Evolutionary conservation across 2,113 vertebrate species (phyloP).

Genomic region (Pleuronectes platessa): DNA sequence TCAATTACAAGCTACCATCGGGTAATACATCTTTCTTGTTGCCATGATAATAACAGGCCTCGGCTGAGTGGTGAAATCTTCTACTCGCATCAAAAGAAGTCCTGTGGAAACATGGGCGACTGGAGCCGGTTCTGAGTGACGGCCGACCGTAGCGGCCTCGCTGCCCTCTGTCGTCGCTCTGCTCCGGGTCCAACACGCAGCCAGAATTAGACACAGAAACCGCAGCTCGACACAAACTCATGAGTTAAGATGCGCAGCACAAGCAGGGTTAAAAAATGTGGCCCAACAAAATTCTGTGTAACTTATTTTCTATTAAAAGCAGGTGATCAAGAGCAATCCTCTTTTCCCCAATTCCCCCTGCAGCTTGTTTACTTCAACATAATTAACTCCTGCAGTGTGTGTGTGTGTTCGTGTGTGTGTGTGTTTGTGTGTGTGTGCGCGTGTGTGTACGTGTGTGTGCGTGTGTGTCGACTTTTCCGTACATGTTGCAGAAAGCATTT

Average conservation of each 20-base stretch:
- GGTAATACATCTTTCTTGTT: slow-evolving; percentile 60
- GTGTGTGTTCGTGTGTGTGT: background rate
- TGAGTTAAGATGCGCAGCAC: background rate
- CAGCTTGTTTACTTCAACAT: background rate
- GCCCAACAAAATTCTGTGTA: background rate
- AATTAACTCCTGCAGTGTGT: background rate
- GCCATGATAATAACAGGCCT: slow-evolving; percentile 70
- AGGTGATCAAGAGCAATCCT: background rate
- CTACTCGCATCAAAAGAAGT: slow-evolving; percentile 69
- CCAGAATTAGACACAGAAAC: slow-evolving; percentile 49
- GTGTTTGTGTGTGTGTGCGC: background rate
- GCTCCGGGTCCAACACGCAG: slow-evolving; percentile 24
- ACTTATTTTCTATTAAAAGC: background rate
- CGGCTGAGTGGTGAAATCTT: slow-evolving; percentile 84
- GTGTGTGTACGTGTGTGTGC: background rate
- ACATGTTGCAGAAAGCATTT: slow-evolving; percentile 3
- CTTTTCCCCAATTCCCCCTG: background rate
- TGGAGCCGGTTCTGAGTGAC: slow-evolving; percentile 59
- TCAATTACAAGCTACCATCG: slow-evolving; percentile 69
- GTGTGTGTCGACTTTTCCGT: background rate
- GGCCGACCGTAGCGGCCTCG: slow-evolving; percentile 43
- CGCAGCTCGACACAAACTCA: slow-evolving; percentile 3
- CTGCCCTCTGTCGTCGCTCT: slow-evolving; percentile 28
- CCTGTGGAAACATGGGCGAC: slow-evolving; percentile 42
- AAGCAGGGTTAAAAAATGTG: background rate